phyloP scores from a whole-genome alignment of 23 tunicate genomes.

The Phallusia fumigata region DNA sequence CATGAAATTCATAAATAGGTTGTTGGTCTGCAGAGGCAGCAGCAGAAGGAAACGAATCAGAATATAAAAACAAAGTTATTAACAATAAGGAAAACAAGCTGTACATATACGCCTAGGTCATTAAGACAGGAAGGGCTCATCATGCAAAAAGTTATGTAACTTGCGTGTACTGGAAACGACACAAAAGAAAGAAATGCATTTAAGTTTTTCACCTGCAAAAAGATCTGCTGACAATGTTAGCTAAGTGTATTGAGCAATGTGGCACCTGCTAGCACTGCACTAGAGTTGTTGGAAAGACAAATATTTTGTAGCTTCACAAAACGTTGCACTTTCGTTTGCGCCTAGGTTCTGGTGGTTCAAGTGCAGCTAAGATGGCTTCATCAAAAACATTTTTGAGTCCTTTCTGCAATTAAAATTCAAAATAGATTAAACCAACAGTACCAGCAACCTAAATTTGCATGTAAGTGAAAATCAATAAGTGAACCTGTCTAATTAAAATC shows the following conservation, averaged over 20 bases:
- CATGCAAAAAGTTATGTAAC: not conserved
- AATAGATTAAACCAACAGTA: not conserved
- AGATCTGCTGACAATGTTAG: constrained; percentile 13
- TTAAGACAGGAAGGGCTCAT: constrained; percentile 10
- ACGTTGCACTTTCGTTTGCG: constrained; percentile 56
- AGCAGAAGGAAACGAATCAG: not conserved
- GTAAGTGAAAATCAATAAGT: too few relatives aligned
- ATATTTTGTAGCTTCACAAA: constrained; percentile 34
- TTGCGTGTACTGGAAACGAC: not conserved
- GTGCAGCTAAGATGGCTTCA: constrained; percentile 98
- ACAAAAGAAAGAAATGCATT: not conserved
- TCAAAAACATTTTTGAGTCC: constrained; percentile 99
- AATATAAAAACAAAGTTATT: constrained; percentile 12
- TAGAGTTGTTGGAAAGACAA: constrained; percentile 9
- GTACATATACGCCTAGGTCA: constrained; percentile 3
- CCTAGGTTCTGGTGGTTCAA: constrained; percentile 88
- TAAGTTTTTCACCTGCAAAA: not conserved
- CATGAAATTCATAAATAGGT: constrained; percentile 16
- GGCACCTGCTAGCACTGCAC: constrained; percentile 17
- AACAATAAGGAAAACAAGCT: not conserved
- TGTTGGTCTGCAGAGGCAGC: not conserved
- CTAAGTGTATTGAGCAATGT: constrained; percentile 13
- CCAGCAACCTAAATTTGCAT: too few relatives aligned
- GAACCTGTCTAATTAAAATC: too few relatives aligned
- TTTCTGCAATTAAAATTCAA: constrained; percentile 59